Base-by-base conservation (phyloP, 2,113 vertebrate species). In the Pelecanoides urinatrix region DNA sequence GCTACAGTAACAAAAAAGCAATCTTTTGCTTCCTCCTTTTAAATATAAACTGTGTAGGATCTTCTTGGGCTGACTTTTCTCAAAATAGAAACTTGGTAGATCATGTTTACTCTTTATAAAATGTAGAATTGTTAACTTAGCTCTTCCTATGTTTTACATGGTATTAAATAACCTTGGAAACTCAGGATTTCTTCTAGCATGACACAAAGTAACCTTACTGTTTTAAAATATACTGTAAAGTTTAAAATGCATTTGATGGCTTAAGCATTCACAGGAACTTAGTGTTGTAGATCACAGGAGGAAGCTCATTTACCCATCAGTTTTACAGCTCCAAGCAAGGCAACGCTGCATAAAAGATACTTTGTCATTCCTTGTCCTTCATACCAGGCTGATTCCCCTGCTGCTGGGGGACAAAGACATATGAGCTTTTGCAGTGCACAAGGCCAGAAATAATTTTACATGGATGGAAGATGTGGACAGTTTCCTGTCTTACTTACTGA, bases 291-390 rank as follows among this genome's bases (percentile, higher is more conserved):
- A 71, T 96, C 92, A 83, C 72, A 94, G 68, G 40, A 88, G 79
- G 56, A 92, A 91, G 56, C 61, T 94, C 79, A 88, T 96, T 94
- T 93, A 88, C 86, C 56, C 84, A 78, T 75, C 59, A 86, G 34
- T 86, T 95, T 93, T 84, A 94, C 63, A 96, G 88, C 82, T 93
- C 63, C 75, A 84, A 95, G 94, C 59, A 92, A 78, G 79, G 86
- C 73, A 83, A 44, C 0, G 0, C 63, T 49, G 38, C 74, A 34
- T 78, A 90, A 89, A 86, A 95, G 68, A 84, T 61, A 86, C 32
- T 95, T 73, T 92, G 83, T 94, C 88, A 93, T 96, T 92, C 65
- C 52, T 81, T 81, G 65, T 75, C 91, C 73, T 94, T 96, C 91
- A 89, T 84, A 82, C 44, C 25, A 75, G 79, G 61, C 40, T 82